Percentiles rank a stretch among this genome's conserved stretches.
Conservation (phyloP, 2,113 vertebrate genomes). For the Ranitomeya variabilis region DNA sequence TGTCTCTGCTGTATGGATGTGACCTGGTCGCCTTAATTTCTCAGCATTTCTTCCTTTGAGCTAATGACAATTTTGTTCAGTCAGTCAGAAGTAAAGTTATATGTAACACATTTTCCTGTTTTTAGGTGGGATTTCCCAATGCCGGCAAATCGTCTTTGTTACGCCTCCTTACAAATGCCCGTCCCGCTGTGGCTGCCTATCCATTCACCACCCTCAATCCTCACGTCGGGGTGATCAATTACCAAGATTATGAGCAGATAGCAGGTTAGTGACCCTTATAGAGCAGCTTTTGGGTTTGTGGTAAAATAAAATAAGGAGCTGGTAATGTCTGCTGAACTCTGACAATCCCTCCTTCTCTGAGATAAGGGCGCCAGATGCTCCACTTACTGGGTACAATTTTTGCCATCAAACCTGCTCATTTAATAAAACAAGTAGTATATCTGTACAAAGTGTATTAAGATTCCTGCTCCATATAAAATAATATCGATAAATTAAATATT, state of each 20-base stretch:
- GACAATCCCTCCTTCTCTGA: background rate
- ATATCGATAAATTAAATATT: background rate
- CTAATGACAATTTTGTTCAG: too few relatives aligned
- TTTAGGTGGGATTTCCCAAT: conserved; percentile 95
- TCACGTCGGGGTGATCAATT: conserved; percentile 86
- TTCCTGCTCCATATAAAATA: too few relatives aligned
- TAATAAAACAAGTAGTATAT: background rate
- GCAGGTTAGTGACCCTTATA: conserved; percentile 75
- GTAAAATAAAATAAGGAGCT: background rate
- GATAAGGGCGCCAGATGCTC: background rate
- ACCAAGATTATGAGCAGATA: conserved; percentile 87
- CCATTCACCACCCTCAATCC: conserved; percentile 95
- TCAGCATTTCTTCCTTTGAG: too few relatives aligned
- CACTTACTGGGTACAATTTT: background rate
- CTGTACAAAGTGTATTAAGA: background rate
- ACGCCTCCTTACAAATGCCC: conserved; percentile 88
- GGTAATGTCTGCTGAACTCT: background rate
- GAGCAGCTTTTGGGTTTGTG: too few relatives aligned
- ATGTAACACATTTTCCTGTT: background rate
- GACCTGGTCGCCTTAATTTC: too few relatives aligned
- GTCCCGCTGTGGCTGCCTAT: conserved; percentile 89
- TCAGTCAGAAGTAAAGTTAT: background rate
- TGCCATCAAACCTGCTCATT: background rate
- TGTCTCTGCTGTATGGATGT: too few relatives aligned
- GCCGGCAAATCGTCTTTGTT: conserved; percentile 93